Evolutionary conservation across 2,888 invertebrate species (phyloP).

Genomic region (Drosophila quasianomalipes): DNA sequence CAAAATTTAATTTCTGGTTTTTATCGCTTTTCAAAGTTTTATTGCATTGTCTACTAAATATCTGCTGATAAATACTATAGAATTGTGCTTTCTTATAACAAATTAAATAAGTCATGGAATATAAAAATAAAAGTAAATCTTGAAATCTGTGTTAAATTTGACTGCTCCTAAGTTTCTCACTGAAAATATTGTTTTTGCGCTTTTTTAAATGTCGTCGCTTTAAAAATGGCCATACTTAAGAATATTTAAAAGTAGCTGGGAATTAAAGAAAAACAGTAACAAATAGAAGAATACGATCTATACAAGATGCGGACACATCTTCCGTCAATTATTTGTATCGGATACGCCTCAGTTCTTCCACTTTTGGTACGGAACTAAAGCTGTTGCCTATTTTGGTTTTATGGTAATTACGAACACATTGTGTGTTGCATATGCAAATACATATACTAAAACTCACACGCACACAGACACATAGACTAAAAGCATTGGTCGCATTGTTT

Average conservation of each 20-base stretch:
- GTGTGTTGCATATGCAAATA: conserved; percentile 11
- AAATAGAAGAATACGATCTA: conserved; percentile 1
- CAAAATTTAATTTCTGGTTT: background rate
- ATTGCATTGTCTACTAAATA: background rate
- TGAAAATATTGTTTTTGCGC: too few relatives aligned
- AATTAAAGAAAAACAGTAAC: background rate
- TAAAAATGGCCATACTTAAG: background rate
- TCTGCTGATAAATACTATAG: too few relatives aligned
- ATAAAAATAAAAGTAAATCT: too few relatives aligned
- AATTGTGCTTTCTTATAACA: too few relatives aligned
- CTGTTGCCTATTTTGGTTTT: conserved; percentile 36
- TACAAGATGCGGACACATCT: conserved; percentile 23
- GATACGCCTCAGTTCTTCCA: conserved; percentile 52
- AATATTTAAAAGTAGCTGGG: background rate
- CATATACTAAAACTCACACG: background rate
- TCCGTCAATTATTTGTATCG: conserved; percentile 12
- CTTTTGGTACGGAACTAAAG: conserved; percentile 61
- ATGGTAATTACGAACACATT: conserved; percentile 47
- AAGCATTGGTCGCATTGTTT: conserved; percentile 57
- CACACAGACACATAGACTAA: conserved; percentile 21
- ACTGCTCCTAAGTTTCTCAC: too few relatives aligned
- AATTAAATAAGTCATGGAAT: too few relatives aligned
- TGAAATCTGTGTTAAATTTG: too few relatives aligned
- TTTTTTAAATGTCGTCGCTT: background rate
- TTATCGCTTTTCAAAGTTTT: background rate